phyloP scores from a whole-genome alignment of 2,888 invertebrate species.

The Aspidiotus rigidus region DNA sequence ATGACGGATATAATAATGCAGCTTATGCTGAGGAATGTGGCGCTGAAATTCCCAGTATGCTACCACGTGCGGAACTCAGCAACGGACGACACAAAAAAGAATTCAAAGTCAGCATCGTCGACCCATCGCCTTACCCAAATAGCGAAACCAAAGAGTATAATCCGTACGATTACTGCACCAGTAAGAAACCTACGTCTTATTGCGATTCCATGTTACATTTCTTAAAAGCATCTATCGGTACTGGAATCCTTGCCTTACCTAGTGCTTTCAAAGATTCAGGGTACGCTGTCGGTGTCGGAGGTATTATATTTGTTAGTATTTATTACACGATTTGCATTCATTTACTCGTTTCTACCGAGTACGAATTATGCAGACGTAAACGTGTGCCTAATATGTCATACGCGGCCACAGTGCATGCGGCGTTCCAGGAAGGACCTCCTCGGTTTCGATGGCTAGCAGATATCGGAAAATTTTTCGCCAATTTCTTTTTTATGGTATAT shows the following conservation, averaged over 20 bases:
- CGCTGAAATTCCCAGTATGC: too few relatives aligned
- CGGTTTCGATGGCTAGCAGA: slow-evolving; percentile 12
- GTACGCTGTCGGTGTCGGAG: slow-evolving; percentile 65
- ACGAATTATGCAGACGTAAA: slow-evolving; percentile 46
- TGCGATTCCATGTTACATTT: slow-evolving; percentile 72
- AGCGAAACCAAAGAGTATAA: slow-evolving; percentile 46
- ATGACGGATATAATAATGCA: slow-evolving; percentile 6
- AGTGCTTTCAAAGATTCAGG: slow-evolving; percentile 76
- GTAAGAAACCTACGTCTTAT: slow-evolving; percentile 66
- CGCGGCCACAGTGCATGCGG: slow-evolving; percentile 68
- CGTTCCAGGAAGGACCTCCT: slow-evolving; percentile 64
- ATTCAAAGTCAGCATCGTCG: slow-evolving; percentile 11
- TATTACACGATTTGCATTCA: slow-evolving; percentile 93
- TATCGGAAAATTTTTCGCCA: slow-evolving; percentile 56
- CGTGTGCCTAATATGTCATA: slow-evolving; percentile 60
- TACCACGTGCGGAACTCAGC: too few relatives aligned
- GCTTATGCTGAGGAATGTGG: neutral
- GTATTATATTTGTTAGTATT: slow-evolving; percentile 72
- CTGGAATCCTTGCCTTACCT: slow-evolving; percentile 86
- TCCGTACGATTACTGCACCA: slow-evolving; percentile 57
- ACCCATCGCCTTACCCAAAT: neutral
- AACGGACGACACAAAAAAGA: neutral
- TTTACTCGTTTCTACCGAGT: slow-evolving; percentile 54
- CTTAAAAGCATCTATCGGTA: slow-evolving; percentile 81
- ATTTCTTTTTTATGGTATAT: slow-evolving; percentile 68